Conservation (phyloP, 2,888 invertebrate species). For the Teleiodes luculella region DNA sequence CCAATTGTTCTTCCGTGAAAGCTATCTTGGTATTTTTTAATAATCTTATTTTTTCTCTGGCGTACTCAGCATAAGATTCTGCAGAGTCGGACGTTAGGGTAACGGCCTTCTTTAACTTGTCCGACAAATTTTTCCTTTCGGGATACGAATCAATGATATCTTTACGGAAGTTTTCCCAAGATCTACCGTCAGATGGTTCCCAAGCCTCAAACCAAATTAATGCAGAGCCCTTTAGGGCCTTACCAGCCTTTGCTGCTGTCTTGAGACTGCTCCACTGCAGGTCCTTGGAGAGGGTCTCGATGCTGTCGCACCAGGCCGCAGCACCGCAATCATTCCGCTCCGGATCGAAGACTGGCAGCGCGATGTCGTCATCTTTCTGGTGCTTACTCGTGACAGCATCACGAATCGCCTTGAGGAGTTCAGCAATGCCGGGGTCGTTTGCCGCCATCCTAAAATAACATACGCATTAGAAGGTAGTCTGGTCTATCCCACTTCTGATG, state of each 20-base stretch:
- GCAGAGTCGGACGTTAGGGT: constrained; percentile 19
- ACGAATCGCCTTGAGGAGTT: background rate
- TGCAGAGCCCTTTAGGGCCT: constrained; percentile 23
- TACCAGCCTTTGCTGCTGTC: constrained; percentile 19
- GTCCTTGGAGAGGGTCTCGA: constrained; percentile 21
- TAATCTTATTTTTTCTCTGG: constrained; percentile 23
- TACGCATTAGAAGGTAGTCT: background rate
- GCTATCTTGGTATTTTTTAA: constrained; percentile 20
- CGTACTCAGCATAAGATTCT: constrained; percentile 22
- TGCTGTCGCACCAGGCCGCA: constrained; percentile 24
- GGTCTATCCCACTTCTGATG: constrained; percentile 5
- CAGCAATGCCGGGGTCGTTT: background rate
- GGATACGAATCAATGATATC: constrained; percentile 12
- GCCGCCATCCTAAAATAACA: background rate
- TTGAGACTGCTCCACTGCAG: constrained; percentile 22
- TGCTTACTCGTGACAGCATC: background rate
- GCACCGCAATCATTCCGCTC: constrained; percentile 22
- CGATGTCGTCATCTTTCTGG: constrained; percentile 4
- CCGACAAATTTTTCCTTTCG: constrained; percentile 20
- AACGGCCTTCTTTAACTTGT: constrained; percentile 21
- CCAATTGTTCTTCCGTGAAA: constrained; percentile 19
- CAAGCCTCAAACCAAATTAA: constrained; percentile 23
- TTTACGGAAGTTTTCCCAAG: constrained; percentile 20
- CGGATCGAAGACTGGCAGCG: constrained; percentile 4
- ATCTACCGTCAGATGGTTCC: constrained; percentile 21